Percentiles rank a stretch among this genome's conserved stretches.
phyloP scores from a whole-genome alignment of 2,113 vertebrate genomes.

The Hippocampus comes region DNA sequence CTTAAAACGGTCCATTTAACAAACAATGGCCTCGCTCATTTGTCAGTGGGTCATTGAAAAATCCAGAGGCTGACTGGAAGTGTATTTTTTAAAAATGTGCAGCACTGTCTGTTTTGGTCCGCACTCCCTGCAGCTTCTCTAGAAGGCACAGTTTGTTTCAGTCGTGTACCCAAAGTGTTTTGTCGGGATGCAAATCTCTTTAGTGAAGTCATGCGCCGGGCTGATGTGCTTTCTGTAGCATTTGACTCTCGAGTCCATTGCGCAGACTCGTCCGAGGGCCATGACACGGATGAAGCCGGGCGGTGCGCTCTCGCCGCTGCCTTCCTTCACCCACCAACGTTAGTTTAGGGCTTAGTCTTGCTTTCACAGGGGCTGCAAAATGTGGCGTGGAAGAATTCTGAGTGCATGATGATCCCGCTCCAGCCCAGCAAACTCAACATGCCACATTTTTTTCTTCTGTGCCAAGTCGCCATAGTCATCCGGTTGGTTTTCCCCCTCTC shows the following conservation, averaged over 20 bases:
- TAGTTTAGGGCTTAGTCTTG: constrained; percentile 37
- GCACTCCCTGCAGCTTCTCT: background rate
- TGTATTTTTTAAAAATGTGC: constrained; percentile 10
- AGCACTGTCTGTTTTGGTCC: constrained; percentile 10
- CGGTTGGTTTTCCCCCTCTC: background rate
- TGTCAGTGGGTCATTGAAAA: constrained; percentile 3
- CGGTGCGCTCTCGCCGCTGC: constrained; percentile 22
- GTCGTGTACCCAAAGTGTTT: constrained; percentile 6
- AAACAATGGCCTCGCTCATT: background rate
- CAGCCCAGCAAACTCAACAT: constrained; percentile 28
- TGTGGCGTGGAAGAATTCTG: constrained; percentile 54
- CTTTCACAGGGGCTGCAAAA: constrained; percentile 60
- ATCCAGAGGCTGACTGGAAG: constrained; percentile 2
- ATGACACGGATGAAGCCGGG: constrained; percentile 49
- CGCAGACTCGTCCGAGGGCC: constrained; percentile 35
- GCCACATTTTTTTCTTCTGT: constrained; percentile 25
- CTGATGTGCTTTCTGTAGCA: constrained; percentile 8
- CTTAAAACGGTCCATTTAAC: background rate
- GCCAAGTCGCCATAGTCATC: constrained; percentile 14
- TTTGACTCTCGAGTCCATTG: constrained; percentile 35
- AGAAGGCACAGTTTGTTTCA: constrained; percentile 26
- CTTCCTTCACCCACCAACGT: constrained; percentile 34
- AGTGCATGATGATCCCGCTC: constrained; percentile 61
- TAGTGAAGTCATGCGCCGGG: constrained; percentile 13
- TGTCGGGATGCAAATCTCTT: constrained; percentile 5